These are phyloP conservation scores for Orthonyx spaldingii DNA, from an alignment of 2,113 vertebrate genomes.

Conservation along the genomic window DNA sequence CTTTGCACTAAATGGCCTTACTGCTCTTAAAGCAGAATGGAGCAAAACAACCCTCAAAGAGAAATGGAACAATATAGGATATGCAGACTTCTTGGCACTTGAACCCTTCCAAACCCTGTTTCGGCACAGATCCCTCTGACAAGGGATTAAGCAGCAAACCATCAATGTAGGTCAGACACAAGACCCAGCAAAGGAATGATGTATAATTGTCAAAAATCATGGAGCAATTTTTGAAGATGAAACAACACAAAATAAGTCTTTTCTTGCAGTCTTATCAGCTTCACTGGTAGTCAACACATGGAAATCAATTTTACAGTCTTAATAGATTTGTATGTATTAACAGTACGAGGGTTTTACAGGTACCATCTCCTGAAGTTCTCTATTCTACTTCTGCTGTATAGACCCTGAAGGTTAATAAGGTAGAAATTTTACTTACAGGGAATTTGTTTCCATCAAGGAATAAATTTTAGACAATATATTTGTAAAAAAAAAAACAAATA, in stretches of 20 bases:
- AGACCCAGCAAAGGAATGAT: neutral
- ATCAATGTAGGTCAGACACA: accelerated
- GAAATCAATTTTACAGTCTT: neutral
- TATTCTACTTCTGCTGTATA: neutral
- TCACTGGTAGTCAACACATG: neutral
- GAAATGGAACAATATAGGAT: neutral
- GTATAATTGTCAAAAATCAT: neutral
- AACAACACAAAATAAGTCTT: neutral
- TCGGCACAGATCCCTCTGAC: neutral
- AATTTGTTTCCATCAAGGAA: neutral
- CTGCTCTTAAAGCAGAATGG: neutral
- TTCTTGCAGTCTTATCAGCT: neutral
- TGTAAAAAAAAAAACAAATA: neutral
- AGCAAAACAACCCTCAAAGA: neutral
- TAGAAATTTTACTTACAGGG: neutral
- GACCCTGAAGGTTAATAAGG: neutral
- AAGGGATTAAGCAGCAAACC: neutral
- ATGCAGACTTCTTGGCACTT: neutral
- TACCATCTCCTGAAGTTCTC: neutral
- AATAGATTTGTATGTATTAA: neutral
- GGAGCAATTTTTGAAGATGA: neutral
- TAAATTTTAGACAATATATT: neutral
- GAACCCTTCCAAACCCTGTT: neutral
- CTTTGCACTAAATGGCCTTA: neutral
- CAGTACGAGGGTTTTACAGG: neutral